Evolutionary conservation across 2,888 invertebrate genomes (phyloP).

Genomic region (Trisateles emortualis): DNA sequence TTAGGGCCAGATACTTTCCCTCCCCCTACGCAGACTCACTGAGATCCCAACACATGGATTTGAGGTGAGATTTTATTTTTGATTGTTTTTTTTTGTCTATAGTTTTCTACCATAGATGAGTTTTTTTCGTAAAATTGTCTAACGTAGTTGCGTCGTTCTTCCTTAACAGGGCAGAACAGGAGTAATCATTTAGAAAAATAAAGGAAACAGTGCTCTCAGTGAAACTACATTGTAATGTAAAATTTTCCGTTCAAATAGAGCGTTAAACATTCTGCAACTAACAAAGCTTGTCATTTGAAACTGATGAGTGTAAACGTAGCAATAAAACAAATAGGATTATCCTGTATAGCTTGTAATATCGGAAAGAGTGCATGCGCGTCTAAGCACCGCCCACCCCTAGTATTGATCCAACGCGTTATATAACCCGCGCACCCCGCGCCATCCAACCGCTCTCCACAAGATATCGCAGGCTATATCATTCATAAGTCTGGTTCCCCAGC

Average conservation of each 20-base stretch:
- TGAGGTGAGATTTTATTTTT: too few relatives aligned
- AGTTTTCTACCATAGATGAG: too few relatives aligned
- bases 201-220: neutral
- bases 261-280: conserved; percentile 5
- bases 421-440: conserved; percentile 63
- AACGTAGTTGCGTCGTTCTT: too few relatives aligned
- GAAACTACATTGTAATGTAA: neutral
- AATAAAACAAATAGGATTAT: conserved; percentile 53
- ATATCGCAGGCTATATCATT: conserved; percentile 66
- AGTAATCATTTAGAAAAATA: too few relatives aligned
- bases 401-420: conserved; percentile 79
- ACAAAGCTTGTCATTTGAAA: conserved; percentile 23
- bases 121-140: too few relatives aligned
- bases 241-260: conserved; percentile 9
- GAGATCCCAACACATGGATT: too few relatives aligned
- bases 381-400: conserved; percentile 61
- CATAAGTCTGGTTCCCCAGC: conserved; percentile 67
- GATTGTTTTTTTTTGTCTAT: too few relatives aligned
- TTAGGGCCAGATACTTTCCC: too few relatives aligned
- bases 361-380: conserved; percentile 61
- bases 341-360: conserved; percentile 51
- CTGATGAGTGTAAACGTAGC: conserved; percentile 26
- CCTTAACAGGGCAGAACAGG: too few relatives aligned
- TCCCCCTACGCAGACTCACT: too few relatives aligned
- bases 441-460: conserved; percentile 43